Percentiles rank a stretch among this genome's conserved stretches.
phyloP scores from a whole-genome alignment of 2,797 vertebrate species.

The Ceyx erithaca region DNA sequence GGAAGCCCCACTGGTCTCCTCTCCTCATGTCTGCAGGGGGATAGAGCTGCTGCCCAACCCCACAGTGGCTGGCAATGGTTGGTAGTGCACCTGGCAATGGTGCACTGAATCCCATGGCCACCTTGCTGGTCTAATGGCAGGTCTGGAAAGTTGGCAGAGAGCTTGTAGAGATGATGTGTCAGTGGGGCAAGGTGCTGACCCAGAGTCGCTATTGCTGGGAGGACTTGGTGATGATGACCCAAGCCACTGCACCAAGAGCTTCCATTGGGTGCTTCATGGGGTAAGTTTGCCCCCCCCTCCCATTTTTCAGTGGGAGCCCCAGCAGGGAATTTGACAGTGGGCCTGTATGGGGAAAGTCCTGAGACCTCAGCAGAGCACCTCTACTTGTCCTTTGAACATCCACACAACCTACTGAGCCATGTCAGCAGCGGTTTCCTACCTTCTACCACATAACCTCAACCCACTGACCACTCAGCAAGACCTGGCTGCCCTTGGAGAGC shows the following conservation, averaged over 20 bases:
- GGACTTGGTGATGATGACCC: background rate
- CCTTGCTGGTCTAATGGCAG: background rate
- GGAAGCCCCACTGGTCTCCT: background rate
- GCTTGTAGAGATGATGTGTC: background rate
- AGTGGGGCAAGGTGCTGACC: background rate
- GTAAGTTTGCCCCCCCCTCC: background rate
- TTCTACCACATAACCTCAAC: background rate
- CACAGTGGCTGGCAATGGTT: accelerated
- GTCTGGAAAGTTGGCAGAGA: background rate
- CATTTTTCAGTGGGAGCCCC: background rate
- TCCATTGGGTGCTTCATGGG: background rate
- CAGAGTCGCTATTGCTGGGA: background rate
- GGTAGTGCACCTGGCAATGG: background rate
- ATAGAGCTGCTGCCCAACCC: background rate
- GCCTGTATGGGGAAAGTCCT: background rate
- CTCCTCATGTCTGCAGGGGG: background rate
- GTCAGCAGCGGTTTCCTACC: background rate
- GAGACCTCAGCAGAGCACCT: background rate
- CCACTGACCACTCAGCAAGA: background rate
- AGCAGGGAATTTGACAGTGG: background rate
- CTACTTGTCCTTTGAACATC: background rate
- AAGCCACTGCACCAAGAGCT: background rate
- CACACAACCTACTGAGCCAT: background rate
- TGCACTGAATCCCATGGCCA: accelerated
- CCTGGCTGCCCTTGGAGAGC: background rate